Evolutionary conservation across 2,797 vertebrate species (phyloP), one percentile per base, ranked within the genome.

Genomic region (Anabacerthia variegaticeps): DNA sequence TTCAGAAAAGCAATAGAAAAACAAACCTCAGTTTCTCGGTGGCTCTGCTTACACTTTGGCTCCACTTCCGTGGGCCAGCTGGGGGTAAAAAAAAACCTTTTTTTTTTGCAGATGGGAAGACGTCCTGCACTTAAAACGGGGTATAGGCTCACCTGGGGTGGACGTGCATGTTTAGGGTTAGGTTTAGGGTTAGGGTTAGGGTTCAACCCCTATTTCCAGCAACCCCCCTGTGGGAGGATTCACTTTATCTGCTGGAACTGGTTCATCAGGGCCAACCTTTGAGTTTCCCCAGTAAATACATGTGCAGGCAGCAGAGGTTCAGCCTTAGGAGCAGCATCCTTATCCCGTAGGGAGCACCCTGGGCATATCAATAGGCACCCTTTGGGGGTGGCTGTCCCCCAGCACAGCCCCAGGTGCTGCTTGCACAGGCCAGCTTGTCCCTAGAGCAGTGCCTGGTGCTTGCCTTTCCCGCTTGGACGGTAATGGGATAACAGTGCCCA

Each of bases 21-120:
- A 90, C 88, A 95, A 95, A 95, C 90, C 85, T 93, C 83, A 48
- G 46, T 41, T 90, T 92, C 76, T 88, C 1, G 1, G 44, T 81
- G 62, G 18, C 24, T 92, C 80, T 7, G 2, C n/a, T 56, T 22
- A 43, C 7, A 1, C 48, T 86, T 66, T 84, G 69, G 43, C 48
- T 86, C 37, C 27, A 39, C 36, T 93, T 81, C 48, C 26, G 58
- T 46, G 12, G 51, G 41, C 27, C 46, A 80, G 30, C 28, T 61
- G 61, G 3, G 27, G 46, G 32, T 48, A n/a, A 37, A 66, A 65
- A 81, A 56, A 51, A 7, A 32, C 8, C 0, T 0, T 1, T 13
- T 37, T 28, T 44, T n/a, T 34, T 32, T 10, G 14, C 10, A 37
- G 49, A 65, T 15, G 19, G 17, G 71, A 49, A 54, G 30, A 89